Base-by-base conservation (phyloP, 1,140 invertebrate genomes). In the Trichomalopsis sarcophagae region DNA sequence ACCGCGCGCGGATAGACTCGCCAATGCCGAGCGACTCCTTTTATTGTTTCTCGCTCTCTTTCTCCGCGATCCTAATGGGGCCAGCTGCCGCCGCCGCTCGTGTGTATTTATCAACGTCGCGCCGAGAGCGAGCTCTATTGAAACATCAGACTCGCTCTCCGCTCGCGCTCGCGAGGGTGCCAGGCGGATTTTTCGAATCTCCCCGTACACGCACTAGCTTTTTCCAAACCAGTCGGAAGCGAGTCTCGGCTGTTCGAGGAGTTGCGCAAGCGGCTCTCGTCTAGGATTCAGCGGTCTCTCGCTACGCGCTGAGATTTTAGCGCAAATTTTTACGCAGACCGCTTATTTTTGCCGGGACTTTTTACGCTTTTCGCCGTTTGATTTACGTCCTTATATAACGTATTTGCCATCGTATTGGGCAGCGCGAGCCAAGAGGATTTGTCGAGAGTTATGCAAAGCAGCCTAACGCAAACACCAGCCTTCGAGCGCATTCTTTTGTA, bases 31-130 rank as follows among this genome's bases (percentile, higher is more conserved):
- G 73, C 17, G 14, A 21, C 21, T 62, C 21, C 21, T 62, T 5
- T n/a, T n/a, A n/a, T 62, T 62, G 47, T 62, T n/a, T 62, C 55
- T 21, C 55, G 55, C 55, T 62, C 55, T 62, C 55, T 62, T 62
- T 62, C 17, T 62, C 23, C 68, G 27, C 11, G 4, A 36, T 7
- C 73, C 71, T 74, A 74, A 74, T 74, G 33, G 33, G 33, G 27
- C 71, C 33, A 74, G 9, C 27, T 9, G 11, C 71, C 27, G 30
- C 73, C 73, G 27, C 73, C 10, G 36, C 44, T 75, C 14, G 50
- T 30, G 50, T 2, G 14, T 78, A 78, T 78, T 78, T 66, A 78
- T 78, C 76, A 78, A 78, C 27, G 76, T 78, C 76, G 9, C 50
- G 9, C 40, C 7, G 6, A 23, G 47, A 23, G 47, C 50, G 11